Evolutionary conservation across 2,888 invertebrate species (phyloP), one percentile per base, ranked within the genome.

Genomic region (Operophtera brumata): DNA sequence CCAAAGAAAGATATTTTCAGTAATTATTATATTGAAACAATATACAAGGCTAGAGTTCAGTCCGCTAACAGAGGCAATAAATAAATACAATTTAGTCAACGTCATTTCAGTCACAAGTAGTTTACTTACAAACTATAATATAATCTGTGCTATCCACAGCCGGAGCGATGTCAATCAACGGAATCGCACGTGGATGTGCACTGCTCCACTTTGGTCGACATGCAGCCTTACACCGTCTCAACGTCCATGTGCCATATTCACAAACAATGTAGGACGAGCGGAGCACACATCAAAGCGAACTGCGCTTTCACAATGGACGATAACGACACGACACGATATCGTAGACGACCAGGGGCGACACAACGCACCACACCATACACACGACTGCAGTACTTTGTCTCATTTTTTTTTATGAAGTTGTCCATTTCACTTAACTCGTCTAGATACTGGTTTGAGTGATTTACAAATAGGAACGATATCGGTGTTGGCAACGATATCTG

Each of bases 21-120:
- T 73, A 77, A 66, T 36, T 9, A 68, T 76, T 84, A 80, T 83
- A 82, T 79, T 84, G 74, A 80, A 80, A 81, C 77, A 77, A 80
- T 73, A 79, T 78, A 78, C 79, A 83, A 78, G 78, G 74, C 75
- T 76, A 62, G 61, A 67, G 65, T 76, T 80, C 77, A 77, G 76
- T 81, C 76, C 71, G 72, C 70, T 77, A 74, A 76, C 72, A 70
- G 34, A 14, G 49, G 56, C 45, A 46, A 40, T 48, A 47, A 46
- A 54, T 47, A 42, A 35, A 35, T 26, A 35, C 45, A 45, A 25
- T 45, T 32, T 43, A 32, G 12, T 32, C 10, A 11, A 34, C 11
- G 14, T 37, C 10, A 30, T 32, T 6, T 40, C 25, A 41, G 40
- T 47, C 47, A 48, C 28, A 39, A 39, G 28, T 30, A 30, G 34